phyloP scores from a whole-genome alignment of 2,888 invertebrate genomes.

The Apodemia hepburni region DNA sequence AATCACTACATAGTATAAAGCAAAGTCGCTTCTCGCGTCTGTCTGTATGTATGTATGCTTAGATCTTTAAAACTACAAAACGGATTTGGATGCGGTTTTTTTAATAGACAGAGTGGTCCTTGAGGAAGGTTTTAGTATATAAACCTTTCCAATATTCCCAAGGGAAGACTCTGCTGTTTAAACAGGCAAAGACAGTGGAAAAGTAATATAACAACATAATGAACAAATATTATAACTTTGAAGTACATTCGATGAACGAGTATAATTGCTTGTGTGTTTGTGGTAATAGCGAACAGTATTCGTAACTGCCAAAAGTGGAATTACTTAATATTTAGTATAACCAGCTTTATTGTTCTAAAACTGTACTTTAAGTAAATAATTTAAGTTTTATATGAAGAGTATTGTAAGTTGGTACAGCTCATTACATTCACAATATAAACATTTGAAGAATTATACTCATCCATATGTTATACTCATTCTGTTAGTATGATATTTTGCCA shows the following conservation, averaged over 20 bases:
- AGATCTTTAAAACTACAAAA: too few species aligned
- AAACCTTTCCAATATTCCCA: constrained; percentile 92
- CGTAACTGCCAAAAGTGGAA: constrained; percentile 66
- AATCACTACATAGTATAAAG: too few species aligned
- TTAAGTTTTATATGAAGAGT: not conserved
- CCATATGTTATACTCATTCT: not conserved
- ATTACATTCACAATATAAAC: not conserved
- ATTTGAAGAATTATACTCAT: not conserved
- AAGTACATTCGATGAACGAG: constrained; percentile 20
- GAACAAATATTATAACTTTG: constrained; percentile 4
- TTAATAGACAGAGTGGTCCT: constrained; percentile 82
- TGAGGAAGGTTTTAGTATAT: too few species aligned
- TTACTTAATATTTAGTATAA: constrained; percentile 42
- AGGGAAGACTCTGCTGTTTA: constrained; percentile 95
- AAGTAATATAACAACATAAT: not conserved
- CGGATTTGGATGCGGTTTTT: too few species aligned
- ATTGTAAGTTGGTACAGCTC: not conserved
- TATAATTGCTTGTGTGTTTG: constrained; percentile 63
- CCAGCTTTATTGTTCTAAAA: constrained; percentile 40
- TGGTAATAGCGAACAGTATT: constrained; percentile 70
- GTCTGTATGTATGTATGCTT: too few species aligned
- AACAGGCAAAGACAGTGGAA: constrained; percentile 28
- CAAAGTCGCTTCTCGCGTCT: too few species aligned
- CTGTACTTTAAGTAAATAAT: constrained; percentile 9
- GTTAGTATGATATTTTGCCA: not conserved